Conservation (phyloP, 2,888 invertebrate species). For the Abrostola tripartita region DNA sequence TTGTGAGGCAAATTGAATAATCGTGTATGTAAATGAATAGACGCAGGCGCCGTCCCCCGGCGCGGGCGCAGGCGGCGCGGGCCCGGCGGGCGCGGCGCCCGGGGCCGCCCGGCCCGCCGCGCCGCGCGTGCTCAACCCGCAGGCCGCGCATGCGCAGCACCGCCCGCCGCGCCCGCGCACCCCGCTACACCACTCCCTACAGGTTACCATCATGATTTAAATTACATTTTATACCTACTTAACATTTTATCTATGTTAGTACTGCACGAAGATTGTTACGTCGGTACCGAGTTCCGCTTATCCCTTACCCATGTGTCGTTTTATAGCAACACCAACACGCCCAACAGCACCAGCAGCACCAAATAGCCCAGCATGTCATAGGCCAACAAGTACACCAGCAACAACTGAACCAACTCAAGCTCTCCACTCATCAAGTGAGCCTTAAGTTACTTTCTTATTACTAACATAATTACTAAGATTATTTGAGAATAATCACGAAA, state of each 20-base stretch:
- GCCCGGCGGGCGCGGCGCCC: conserved; percentile 32
- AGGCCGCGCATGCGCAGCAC: conserved; percentile 71
- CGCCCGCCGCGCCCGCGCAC: conserved; percentile 73
- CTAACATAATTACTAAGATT: background rate
- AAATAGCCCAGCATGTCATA: conserved; percentile 73
- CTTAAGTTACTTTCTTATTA: conserved; percentile 6
- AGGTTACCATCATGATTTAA: conserved; percentile 57
- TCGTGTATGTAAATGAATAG: too few species aligned
- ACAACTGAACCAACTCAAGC: conserved; percentile 78
- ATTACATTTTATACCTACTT: background rate
- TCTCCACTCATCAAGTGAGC: conserved; percentile 77
- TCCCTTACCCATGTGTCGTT: conserved; percentile 34
- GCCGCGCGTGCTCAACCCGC: conserved; percentile 77
- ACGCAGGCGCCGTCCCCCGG: conserved; percentile 30
- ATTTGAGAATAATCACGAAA: background rate
- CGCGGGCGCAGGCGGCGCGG: conserved; percentile 35
- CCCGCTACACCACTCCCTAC: conserved; percentile 63
- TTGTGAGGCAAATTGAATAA: too few species aligned
- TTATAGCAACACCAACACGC: conserved; percentile 54
- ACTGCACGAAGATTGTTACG: too few species aligned
- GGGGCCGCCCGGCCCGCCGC: conserved; percentile 46
- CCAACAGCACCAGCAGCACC: conserved; percentile 68
- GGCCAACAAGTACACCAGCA: conserved; percentile 74
- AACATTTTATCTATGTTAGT: too few species aligned
- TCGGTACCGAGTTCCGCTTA: conserved; percentile 17